Evolutionary conservation across 2,888 invertebrate species (phyloP).

Genomic region (Crematogaster levior): DNA sequence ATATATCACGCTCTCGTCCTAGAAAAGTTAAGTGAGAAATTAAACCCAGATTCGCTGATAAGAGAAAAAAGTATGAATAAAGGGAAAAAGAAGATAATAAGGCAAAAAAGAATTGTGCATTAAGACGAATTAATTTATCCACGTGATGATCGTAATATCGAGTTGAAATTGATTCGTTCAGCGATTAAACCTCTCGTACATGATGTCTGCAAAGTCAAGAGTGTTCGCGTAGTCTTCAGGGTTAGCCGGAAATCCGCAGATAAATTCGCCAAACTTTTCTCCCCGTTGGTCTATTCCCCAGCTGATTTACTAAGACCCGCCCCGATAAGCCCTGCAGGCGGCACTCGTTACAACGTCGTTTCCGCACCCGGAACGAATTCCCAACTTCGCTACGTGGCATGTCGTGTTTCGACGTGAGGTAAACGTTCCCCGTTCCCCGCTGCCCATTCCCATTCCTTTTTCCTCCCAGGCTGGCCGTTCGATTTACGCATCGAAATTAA

Average conservation of each 20-base stretch:
- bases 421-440: background rate
- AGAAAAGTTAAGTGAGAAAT: background rate
- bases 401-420: conserved; percentile 50
- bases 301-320: conserved; percentile 59
- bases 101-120: background rate
- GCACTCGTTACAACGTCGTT: conserved; percentile 60
- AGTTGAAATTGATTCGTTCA: background rate
- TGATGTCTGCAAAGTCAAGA: background rate
- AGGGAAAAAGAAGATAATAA: background rate
- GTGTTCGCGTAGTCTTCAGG: background rate
- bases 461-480: conserved; percentile 55
- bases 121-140: background rate
- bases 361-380: conserved; percentile 52
- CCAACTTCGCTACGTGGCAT: conserved; percentile 55
- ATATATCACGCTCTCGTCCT: background rate
- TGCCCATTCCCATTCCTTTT: background rate
- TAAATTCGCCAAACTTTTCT: conserved; percentile 43
- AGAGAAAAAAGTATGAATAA: background rate
- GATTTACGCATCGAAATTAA: conserved; percentile 76
- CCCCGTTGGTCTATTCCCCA: conserved; percentile 40
- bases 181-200: background rate
- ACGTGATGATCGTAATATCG: background rate
- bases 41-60: background rate
- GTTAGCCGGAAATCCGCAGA: background rate
- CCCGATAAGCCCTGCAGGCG: conserved; percentile 25